Conservation (phyloP, 37 sponge, comb jelly and placozoan species). For the Tethya wilhelma region DNA sequence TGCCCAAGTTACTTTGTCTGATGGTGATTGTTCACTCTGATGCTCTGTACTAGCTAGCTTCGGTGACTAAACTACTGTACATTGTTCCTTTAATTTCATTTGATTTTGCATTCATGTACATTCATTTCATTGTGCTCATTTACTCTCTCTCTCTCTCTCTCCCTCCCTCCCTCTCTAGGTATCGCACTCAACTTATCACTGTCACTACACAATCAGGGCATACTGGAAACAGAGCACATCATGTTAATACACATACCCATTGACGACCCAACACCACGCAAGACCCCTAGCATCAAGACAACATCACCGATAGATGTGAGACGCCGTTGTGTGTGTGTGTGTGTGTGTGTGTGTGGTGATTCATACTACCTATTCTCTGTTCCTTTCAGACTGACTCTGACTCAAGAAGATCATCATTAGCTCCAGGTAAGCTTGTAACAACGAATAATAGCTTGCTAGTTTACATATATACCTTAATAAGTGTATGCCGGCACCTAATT, state of each 20-base stretch:
- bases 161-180: slow-evolving; percentile 24
- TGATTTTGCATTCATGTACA: neutral
- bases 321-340: too few species aligned
- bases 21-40: neutral
- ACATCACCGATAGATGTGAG: too few species aligned
- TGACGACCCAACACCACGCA: too few species aligned
- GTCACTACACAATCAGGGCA: slow-evolving; percentile 78
- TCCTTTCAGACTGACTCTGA: slow-evolving; percentile 1
- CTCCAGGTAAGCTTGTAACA: too few species aligned
- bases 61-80: neutral
- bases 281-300: too few species aligned
- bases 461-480: neutral
- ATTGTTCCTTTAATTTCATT: neutral
- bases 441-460: too few species aligned
- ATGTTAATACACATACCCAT: slow-evolving; percentile 11
- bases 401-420: neutral
- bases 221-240: slow-evolving; percentile 51
- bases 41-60: neutral
- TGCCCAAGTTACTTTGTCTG: too few species aligned
- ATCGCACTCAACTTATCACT: slow-evolving; percentile 41
- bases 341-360: too few species aligned
- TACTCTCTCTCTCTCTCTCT: slow-evolving; percentile 1
- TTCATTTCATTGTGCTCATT: neutral
- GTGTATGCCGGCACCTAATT: neutral
- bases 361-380: too few species aligned